A percentile compares a stretch with the other conserved stretches of the same genome.
phyloP scores from a whole-genome alignment of 2,797 vertebrate species.

The Bovichtus diacanthus region DNA sequence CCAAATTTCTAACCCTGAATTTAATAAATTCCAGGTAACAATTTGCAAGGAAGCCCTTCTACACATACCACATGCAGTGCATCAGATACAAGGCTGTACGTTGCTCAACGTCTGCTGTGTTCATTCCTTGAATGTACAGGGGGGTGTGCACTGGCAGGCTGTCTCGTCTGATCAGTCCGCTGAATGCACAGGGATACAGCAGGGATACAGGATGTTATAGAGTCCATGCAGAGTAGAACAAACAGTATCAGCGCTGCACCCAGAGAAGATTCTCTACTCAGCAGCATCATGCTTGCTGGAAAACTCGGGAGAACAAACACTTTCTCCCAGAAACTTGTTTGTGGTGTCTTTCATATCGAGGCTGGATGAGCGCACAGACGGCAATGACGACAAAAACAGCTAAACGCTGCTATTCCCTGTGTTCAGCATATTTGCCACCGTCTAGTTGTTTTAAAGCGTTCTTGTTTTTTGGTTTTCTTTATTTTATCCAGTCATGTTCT shows the following conservation, averaged over 20 bases:
- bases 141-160: slow-evolving; percentile 37
- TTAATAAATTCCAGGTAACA: slow-evolving; percentile 9
- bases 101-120: slow-evolving; percentile 46
- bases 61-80: slow-evolving; percentile 42
- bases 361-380: neutral
- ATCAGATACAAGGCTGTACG: slow-evolving; percentile 58
- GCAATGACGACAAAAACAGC: neutral
- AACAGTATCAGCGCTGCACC: slow-evolving; percentile 47
- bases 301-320: slow-evolving; percentile 42
- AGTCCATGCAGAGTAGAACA: slow-evolving; percentile 65
- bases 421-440: neutral
- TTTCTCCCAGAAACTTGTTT: slow-evolving; percentile 42
- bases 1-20: neutral
- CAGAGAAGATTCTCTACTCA: slow-evolving; percentile 52
- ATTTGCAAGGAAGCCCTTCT: slow-evolving; percentile 27
- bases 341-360: slow-evolving; percentile 19
- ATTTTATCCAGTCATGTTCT: neutral
- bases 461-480: neutral
- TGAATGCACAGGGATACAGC: slow-evolving; percentile 50
- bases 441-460: neutral
- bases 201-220: slow-evolving; percentile 45
- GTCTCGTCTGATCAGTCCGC: slow-evolving; percentile 68
- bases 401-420: slow-evolving; percentile 8
- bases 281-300: slow-evolving; percentile 28
- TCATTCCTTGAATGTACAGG: slow-evolving; percentile 48